Base-by-base conservation (phyloP, 1,140 invertebrate species). In the Pseudomyrmex cubaensis region DNA sequence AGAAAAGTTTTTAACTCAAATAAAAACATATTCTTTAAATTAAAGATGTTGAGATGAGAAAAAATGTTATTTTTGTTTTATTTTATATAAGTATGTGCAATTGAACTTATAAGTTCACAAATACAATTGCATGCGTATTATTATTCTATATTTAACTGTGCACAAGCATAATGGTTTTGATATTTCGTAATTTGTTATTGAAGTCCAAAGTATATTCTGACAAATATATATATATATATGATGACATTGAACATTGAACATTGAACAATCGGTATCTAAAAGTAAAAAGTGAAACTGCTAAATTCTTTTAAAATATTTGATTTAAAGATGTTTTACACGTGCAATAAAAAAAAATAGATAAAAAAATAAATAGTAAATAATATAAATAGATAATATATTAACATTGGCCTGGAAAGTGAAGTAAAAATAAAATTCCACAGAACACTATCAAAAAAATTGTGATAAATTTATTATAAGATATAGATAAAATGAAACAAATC, bases 151-250 rank as follows among this genome's bases (percentile, higher is more conserved):
- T 67, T 77, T 77, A 66, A 56, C 25, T 69, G 4, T 5, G 25
- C 15, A 46, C 15, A 44, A 35, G 22, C 3, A 22, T 56, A 56
- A 56, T 25, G 20, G 61, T 52, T 69, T 13, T 20, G 15, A 44
- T 3, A 46, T 63, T 56, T 77, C 2, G 75, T 13, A 69, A 77
- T 77, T 67, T 77, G 50, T 77, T 77, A 69, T 63, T 12, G 35
- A 66, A 44, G 48, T 67, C 13, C 17, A 8, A 66, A 64, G 15
- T 9, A 46, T 22, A 20, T 3, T 54, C 17, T 7, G 35, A 35
- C 35, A 35, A 35, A 35, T 7, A 35, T 35, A 35, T 7, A 76
- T 44, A 64, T 44, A 77, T 77, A 15, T n/a, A n/a, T 48, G 9
- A 44, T 44, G 12, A 66, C 35, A 76, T 67, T 67, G 62, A 44